These are phyloP conservation scores for Borostomias antarcticus DNA, from an alignment of 2,797 vertebrate species.

Conservation along the genomic window DNA sequence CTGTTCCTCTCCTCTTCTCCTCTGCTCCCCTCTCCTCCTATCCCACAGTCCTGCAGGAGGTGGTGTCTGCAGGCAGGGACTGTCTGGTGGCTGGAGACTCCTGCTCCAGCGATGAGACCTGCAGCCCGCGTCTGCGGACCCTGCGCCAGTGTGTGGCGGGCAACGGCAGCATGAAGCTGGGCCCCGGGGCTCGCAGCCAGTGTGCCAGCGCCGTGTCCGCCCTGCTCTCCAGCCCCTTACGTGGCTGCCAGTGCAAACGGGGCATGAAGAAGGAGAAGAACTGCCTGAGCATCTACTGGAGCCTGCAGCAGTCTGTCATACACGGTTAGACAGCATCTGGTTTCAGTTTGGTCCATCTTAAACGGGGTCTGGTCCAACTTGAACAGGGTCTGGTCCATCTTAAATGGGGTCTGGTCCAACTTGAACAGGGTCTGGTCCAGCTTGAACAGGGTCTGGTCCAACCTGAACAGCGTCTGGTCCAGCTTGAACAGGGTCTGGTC, in stretches of 20 bases:
- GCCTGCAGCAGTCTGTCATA: constrained; percentile 88
- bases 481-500: too few relatives aligned
- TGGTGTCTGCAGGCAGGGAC: constrained; percentile 78
- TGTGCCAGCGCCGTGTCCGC: constrained; percentile 87
- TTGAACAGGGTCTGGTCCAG: too few relatives aligned
- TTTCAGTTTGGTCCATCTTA: background rate
- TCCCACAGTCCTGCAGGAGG: constrained; percentile 73
- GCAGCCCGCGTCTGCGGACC: constrained; percentile 88
- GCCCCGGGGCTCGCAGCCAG: constrained; percentile 86
- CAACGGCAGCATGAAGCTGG: constrained; percentile 87
- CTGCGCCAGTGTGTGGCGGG: constrained; percentile 91
- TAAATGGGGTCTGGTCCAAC: too few relatives aligned
- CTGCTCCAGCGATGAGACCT: constrained; percentile 86
- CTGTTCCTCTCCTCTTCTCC: constrained; percentile 5
- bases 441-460: too few relatives aligned
- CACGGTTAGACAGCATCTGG: constrained; percentile 75
- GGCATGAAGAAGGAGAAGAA: constrained; percentile 96
- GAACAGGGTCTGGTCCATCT: too few relatives aligned
- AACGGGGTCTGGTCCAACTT: background rate
- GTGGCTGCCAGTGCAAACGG: constrained; percentile 89
- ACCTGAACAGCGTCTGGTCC: too few relatives aligned
- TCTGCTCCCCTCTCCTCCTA: accelerated
- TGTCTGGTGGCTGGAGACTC: constrained; percentile 88
- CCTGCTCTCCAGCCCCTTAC: constrained; percentile 87
- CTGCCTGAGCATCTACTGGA: constrained; percentile 95